These are phyloP conservation scores for Ophioninae sp. DNA, from an alignment of 2,888 invertebrate species.

Conservation along the genomic window DNA sequence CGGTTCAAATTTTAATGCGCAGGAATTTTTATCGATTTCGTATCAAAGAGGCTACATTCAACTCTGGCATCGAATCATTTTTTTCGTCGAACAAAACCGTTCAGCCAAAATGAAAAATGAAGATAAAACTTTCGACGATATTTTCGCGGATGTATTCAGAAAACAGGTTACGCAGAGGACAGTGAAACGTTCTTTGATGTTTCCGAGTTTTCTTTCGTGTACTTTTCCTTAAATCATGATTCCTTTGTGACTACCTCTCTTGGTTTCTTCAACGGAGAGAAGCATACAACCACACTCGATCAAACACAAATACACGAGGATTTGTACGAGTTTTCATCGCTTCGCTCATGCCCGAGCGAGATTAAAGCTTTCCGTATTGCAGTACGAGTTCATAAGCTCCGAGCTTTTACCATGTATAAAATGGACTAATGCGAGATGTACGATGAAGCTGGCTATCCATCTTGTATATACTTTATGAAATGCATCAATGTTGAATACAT, in stretches of 20 bases:
- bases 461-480: slow-evolving; percentile 2
- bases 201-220: slow-evolving; percentile 20
- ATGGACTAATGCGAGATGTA: slow-evolving; percentile 39
- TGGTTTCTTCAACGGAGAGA: not conserved
- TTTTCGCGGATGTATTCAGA: not conserved
- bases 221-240: slow-evolving; percentile 15
- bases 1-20: too few relatives aligned
- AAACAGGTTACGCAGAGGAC: slow-evolving; percentile 3
- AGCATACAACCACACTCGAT: not conserved
- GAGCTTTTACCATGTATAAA: slow-evolving; percentile 17
- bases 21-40: not conserved
- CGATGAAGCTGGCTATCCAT: slow-evolving; percentile 22
- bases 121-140: not conserved
- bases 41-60: not conserved
- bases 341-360: slow-evolving; percentile 19
- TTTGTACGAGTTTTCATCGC: slow-evolving; percentile 11
- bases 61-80: not conserved
- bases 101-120: not conserved
- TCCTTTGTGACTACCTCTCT: not conserved
- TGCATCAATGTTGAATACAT: slow-evolving; percentile 22
- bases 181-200: slow-evolving; percentile 10
- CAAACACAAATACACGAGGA: not conserved
- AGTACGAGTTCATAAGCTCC: slow-evolving; percentile 7
- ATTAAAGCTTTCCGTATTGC: slow-evolving; percentile 47
- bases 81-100: not conserved